Evolutionary conservation across 2,797 vertebrate species (phyloP).

Genomic region (Sebastes alutus): DNA sequence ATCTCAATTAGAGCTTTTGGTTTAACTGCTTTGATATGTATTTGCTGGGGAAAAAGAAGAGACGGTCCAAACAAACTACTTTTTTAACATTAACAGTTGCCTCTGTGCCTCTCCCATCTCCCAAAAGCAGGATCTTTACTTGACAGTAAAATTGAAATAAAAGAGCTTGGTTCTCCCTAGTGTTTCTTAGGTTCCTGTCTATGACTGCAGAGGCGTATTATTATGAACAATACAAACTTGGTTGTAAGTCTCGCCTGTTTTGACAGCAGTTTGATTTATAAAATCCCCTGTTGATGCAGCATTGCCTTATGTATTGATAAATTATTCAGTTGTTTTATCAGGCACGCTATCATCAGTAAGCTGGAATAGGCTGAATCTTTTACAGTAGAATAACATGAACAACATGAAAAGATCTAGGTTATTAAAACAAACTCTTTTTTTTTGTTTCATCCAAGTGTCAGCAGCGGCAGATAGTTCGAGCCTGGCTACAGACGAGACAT

Average conservation of each 20-base stretch:
- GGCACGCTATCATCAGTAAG: constrained; percentile 14
- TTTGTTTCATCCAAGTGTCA: constrained; percentile 29
- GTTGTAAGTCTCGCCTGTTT: constrained; percentile 55
- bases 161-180: constrained; percentile 36
- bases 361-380: constrained; percentile 11
- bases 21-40: constrained; percentile 11
- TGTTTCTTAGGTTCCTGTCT: constrained; percentile 42
- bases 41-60: neutral
- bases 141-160: constrained; percentile 49
- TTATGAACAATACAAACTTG: constrained; percentile 50
- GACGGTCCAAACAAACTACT: neutral
- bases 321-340: constrained; percentile 56
- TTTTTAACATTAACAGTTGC: constrained; percentile 28
- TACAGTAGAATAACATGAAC: constrained; percentile 9
- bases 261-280: constrained; percentile 61
- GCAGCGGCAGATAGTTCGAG: constrained; percentile 78
- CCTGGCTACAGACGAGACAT: constrained; percentile 85
- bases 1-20: neutral
- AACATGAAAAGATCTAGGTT: constrained; percentile 3
- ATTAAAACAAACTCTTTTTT: neutral
- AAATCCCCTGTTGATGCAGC: constrained; percentile 37
- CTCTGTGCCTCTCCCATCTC: constrained; percentile 6
- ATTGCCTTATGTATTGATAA: constrained; percentile 47
- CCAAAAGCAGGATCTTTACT: constrained; percentile 37
- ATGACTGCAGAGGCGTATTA: constrained; percentile 35